Evolutionary conservation across 2,797 vertebrate species (phyloP).

Genomic region (Adelosebastes latens): DNA sequence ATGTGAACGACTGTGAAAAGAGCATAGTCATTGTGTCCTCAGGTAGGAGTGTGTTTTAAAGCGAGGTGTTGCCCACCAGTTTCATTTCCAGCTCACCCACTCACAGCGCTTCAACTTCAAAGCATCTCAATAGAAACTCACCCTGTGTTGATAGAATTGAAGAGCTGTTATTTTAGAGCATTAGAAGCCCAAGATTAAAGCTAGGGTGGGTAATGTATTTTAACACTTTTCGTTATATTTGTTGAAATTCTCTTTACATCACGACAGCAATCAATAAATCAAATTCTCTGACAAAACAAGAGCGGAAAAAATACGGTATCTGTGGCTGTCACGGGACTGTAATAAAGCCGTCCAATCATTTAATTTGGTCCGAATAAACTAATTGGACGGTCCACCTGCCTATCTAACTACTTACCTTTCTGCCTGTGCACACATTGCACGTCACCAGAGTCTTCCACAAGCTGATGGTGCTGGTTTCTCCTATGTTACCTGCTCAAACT

Average conservation of each 20-base stretch:
- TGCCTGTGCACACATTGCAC: too few species aligned
- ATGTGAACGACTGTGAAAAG: conserved; percentile 25
- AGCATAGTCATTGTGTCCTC: conserved; percentile 42
- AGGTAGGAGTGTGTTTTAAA: conserved; percentile 59
- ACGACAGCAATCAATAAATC: not conserved
- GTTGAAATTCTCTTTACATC: not conserved
- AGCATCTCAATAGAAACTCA: conserved; percentile 20
- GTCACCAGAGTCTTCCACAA: too few species aligned
- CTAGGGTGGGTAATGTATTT: not conserved
- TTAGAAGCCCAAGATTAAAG: not conserved
- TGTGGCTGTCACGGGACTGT: not conserved
- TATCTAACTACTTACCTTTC: too few species aligned
- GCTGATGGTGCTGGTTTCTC: too few species aligned
- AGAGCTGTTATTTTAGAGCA: not conserved
- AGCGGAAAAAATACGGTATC: too few species aligned
- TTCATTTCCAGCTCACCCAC: conserved; percentile 58
- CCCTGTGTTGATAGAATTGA: not conserved
- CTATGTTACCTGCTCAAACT: too few species aligned
- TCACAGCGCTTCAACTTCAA: conserved; percentile 33
- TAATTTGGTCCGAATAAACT: too few species aligned
- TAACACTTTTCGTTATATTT: not conserved
- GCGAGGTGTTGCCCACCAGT: conserved; percentile 41
- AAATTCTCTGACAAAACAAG: not conserved
- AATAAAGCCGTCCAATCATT: too few species aligned
- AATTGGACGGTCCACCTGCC: too few species aligned